phyloP scores from a whole-genome alignment of 2,113 vertebrate genomes.

The Hyperopisus bebe region DNA sequence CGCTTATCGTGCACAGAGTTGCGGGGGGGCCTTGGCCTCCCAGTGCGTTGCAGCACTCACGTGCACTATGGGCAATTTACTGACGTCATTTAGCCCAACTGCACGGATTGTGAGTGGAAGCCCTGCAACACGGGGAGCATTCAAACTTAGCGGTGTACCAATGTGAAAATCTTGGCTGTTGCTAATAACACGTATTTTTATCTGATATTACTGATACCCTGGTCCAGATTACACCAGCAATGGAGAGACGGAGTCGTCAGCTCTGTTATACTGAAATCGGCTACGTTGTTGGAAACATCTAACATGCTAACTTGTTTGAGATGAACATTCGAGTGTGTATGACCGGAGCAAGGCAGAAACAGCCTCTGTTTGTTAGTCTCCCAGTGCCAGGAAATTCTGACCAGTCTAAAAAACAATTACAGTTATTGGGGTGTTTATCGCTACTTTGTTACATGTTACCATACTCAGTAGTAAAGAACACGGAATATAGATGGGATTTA shows the following conservation, averaged over 20 bases:
- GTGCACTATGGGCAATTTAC: neutral
- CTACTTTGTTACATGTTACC: neutral
- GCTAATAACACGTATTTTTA: neutral
- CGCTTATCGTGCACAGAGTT: neutral
- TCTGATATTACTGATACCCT: neutral
- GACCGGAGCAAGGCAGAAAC: no score
- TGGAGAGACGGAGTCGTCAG: no score
- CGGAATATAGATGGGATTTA: neutral
- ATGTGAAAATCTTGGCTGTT: neutral
- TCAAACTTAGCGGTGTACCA: neutral
- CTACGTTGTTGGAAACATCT: no score
- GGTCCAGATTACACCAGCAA: neutral
- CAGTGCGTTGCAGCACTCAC: neutral
- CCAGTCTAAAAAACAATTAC: neutral
- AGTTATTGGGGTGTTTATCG: neutral
- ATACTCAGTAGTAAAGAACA: neutral
- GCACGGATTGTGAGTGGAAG: neutral
- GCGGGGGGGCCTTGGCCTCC: neutral
- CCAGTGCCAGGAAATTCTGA: neutral
- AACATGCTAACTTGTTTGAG: no score
- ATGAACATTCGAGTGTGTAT: no score
- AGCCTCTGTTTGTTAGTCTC: no score
- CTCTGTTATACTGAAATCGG: no score
- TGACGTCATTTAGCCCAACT: neutral
- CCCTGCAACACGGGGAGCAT: neutral